Evolutionary conservation across 1,140 invertebrate species (phyloP).

Genomic region (Drosophila albomicans): DNA sequence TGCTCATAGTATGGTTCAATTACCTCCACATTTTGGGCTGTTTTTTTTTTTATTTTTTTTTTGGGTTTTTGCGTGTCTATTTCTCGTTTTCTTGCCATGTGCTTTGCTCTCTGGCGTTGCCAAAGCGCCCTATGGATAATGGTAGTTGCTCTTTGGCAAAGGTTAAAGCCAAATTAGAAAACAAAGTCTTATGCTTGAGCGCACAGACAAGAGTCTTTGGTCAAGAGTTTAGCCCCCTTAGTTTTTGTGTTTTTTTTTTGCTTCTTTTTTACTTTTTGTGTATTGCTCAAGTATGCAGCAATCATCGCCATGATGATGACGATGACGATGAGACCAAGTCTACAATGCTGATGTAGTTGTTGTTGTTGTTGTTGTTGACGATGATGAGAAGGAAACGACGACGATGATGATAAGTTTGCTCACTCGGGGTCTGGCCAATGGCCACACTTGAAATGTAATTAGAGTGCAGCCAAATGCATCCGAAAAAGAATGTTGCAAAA

Average conservation of each 20-base stretch:
- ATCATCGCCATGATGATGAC: slow-evolving; percentile 34
- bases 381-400: slow-evolving; percentile 29
- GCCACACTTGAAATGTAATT: slow-evolving; percentile 74
- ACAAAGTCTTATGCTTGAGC: slow-evolving; percentile 75
- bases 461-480: slow-evolving; percentile 70
- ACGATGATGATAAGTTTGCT: slow-evolving; percentile 52
- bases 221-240: slow-evolving; percentile 29
- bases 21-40: slow-evolving; percentile 53
- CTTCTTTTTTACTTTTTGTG: slow-evolving; percentile 2
- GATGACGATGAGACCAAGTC: slow-evolving; percentile 9
- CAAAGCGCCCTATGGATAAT: slow-evolving; percentile 38
- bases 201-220: slow-evolving; percentile 63
- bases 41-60: neutral
- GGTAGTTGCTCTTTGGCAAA: slow-evolving; percentile 57
- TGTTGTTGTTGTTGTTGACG: slow-evolving; percentile 1
- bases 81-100: neutral
- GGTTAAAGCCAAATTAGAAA: slow-evolving; percentile 78
- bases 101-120: slow-evolving; percentile 10
- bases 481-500: slow-evolving; percentile 48
- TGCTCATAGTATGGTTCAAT: slow-evolving; percentile 55
- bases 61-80: slow-evolving; percentile 10
- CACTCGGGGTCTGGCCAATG: slow-evolving; percentile 37
- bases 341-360: slow-evolving; percentile 4
- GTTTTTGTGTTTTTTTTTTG: slow-evolving; percentile 1
- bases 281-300: slow-evolving; percentile 48